Evolutionary conservation across 2,888 invertebrate species (phyloP).

Genomic region (Agrochola litura): DNA sequence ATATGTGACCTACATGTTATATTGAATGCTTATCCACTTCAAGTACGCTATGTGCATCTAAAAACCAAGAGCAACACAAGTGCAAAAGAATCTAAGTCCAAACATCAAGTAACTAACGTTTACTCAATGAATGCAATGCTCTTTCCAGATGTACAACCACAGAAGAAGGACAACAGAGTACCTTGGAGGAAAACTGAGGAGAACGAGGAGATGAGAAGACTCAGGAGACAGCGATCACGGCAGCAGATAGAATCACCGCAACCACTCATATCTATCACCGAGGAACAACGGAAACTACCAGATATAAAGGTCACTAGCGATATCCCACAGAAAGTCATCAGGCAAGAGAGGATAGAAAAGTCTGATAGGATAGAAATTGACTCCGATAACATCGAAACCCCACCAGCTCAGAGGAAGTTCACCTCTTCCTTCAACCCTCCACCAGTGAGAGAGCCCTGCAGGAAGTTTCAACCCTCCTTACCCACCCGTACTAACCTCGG

Average conservation of each 20-base stretch:
- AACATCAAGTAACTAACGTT: background rate
- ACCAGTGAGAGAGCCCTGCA: constrained; percentile 91
- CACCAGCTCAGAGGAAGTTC: constrained; percentile 94
- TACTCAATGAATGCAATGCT: background rate
- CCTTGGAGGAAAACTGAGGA: constrained; percentile 94
- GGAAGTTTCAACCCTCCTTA: constrained; percentile 86
- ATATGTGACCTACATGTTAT: too few species aligned
- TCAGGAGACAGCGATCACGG: constrained; percentile 90
- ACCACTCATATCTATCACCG: constrained; percentile 90
- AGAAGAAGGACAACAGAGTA: constrained; percentile 94
- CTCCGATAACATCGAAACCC: constrained; percentile 97
- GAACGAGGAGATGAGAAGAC: constrained; percentile 91
- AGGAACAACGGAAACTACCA: constrained; percentile 91
- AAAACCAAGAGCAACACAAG: background rate
- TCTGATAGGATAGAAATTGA: constrained; percentile 95
- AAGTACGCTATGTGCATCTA: too few species aligned
- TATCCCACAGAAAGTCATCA: constrained; percentile 70
- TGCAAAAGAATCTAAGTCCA: background rate
- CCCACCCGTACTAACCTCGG: constrained; percentile 71
- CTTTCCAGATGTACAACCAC: constrained; percentile 92
- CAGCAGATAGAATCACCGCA: constrained; percentile 84
- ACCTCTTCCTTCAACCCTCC: constrained; percentile 89
- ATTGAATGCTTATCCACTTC: background rate
- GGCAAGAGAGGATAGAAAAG: constrained; percentile 69
- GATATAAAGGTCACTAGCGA: constrained; percentile 84